A percentile compares a stretch with the other conserved stretches of the same genome.
Conservation (phyloP, 2,797 vertebrate species). For the Carcharodon carcharias region DNA sequence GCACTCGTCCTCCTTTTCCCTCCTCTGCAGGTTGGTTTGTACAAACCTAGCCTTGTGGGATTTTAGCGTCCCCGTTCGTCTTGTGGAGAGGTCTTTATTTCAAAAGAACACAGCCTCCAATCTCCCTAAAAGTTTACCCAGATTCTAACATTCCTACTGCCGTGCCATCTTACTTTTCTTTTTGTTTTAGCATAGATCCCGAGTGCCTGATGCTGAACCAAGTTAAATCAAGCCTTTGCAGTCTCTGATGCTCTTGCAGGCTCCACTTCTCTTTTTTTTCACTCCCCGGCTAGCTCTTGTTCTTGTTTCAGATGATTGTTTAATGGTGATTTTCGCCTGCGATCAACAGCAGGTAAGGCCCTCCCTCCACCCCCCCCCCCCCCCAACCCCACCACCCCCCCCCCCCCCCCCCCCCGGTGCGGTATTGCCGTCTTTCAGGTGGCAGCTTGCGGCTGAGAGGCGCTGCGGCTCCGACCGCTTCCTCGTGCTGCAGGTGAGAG, state of each 20-base stretch:
- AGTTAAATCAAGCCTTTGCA: neutral
- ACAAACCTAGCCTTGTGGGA: neutral
- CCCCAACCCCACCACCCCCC: neutral
- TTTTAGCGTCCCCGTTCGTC: neutral
- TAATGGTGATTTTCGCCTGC: neutral
- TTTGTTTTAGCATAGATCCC: neutral
- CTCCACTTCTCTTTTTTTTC: neutral
- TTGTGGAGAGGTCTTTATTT: neutral
- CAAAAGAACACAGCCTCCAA: neutral
- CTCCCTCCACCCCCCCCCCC: too few species aligned
- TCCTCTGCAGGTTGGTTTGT: neutral
- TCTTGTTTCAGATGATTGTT: neutral
- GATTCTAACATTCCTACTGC: neutral
- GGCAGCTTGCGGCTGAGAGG: neutral
- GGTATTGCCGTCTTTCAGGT: neutral
- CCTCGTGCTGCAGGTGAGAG: constrained; percentile 16
- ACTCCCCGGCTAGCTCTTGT: neutral
- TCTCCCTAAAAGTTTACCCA: neutral
- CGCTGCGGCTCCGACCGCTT: neutral
- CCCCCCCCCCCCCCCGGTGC: neutral
- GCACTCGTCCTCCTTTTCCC: neutral
- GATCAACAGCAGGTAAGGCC: neutral
- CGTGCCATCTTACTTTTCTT: neutral
- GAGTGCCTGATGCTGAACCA: neutral
- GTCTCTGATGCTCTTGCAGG: neutral